A percentile compares a stretch with the other conserved stretches of the same genome.
Conservation (phyloP, 2,113 vertebrate species). For the Tachysurus vachellii region DNA sequence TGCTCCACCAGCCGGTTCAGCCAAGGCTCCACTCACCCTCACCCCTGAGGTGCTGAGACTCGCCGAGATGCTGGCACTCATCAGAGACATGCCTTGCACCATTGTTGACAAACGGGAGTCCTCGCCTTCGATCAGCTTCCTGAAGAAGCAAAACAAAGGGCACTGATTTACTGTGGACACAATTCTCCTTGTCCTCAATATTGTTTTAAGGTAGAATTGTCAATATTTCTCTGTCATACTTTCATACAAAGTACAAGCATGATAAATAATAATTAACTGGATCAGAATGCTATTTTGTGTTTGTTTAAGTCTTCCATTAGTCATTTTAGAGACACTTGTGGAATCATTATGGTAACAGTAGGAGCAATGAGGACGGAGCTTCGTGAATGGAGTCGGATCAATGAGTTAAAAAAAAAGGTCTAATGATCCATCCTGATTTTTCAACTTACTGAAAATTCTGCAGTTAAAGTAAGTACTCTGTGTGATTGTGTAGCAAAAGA, state of each 20-base stretch:
- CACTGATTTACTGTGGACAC: background rate
- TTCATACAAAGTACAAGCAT: too few species aligned
- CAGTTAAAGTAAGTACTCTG: too few species aligned
- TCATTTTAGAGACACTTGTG: background rate
- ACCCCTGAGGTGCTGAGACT: background rate
- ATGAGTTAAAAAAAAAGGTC: background rate
- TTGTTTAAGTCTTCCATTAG: background rate
- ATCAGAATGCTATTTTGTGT: background rate
- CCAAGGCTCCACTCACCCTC: background rate
- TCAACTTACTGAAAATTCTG: too few species aligned
- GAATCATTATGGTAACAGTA: background rate
- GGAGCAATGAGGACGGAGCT: background rate
- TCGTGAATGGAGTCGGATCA: background rate
- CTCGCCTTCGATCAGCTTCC: slow-evolving; percentile 77
- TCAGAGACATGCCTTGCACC: slow-evolving; percentile 60
- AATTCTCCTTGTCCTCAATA: background rate
- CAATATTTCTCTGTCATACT: background rate
- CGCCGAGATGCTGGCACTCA: background rate
- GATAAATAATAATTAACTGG: background rate
- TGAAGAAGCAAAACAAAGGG: slow-evolving; percentile 37
- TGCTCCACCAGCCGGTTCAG: background rate
- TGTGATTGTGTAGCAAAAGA: too few species aligned
- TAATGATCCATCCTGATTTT: too few species aligned
- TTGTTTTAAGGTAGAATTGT: background rate
- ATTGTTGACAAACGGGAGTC: slow-evolving; percentile 68